phyloP scores from a whole-genome alignment of 2,888 invertebrate genomes.

The Arrhopalites spinosus region DNA sequence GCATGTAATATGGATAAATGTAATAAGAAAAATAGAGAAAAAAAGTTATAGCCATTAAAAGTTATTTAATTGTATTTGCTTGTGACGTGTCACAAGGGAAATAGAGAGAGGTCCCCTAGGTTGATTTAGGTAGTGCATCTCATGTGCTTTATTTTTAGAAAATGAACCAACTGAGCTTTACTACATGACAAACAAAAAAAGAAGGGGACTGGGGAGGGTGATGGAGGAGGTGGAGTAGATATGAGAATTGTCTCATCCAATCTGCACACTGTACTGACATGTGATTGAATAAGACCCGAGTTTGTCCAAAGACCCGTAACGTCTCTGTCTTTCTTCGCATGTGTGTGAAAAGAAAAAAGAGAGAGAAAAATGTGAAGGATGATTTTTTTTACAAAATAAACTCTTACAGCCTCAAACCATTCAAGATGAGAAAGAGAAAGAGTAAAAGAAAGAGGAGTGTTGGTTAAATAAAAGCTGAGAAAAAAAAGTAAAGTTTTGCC shows the following conservation, averaged over 20 bases:
- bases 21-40: not conserved
- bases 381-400: constrained; percentile 5
- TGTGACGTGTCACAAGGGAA: not conserved
- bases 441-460: not conserved
- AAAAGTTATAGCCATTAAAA: constrained; percentile 28
- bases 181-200: no score
- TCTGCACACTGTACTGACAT: not conserved
- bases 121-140: not conserved
- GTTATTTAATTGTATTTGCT: constrained; percentile 29
- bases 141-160: no score
- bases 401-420: not conserved
- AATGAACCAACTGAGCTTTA: no score
- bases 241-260: not conserved
- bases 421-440: not conserved
- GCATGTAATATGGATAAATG: constrained; percentile 2
- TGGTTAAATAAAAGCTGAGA: constrained; percentile 11
- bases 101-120: not conserved
- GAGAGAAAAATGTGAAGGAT: constrained; percentile 1
- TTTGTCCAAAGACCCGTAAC: not conserved
- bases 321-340: not conserved
- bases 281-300: constrained; percentile 9
- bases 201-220: no score
- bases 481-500: not conserved
- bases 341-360: not conserved
- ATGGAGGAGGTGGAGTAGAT: no score